Evolutionary conservation across 2,113 vertebrate genomes (phyloP).

Genomic region (Anhinga anhinga): DNA sequence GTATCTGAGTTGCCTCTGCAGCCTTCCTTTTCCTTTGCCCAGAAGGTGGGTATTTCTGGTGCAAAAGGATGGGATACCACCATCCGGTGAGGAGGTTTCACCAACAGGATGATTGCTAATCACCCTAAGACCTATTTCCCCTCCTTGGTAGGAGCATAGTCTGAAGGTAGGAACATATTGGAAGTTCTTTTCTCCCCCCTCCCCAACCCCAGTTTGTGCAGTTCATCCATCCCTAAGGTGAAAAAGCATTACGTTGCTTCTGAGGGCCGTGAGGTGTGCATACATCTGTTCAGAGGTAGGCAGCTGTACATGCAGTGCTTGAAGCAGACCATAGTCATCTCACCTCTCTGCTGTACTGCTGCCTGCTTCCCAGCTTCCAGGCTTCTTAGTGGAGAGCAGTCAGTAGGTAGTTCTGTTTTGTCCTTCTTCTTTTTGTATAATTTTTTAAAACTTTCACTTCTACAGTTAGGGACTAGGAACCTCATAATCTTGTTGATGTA

Average conservation of each 20-base stretch:
- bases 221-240: neutral
- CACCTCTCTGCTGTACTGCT: neutral
- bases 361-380: neutral
- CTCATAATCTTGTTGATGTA: neutral
- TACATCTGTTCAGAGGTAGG: neutral
- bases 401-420: neutral
- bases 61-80: neutral
- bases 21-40: neutral
- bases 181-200: neutral
- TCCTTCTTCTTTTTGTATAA: neutral
- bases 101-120: neutral
- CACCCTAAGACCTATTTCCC: neutral
- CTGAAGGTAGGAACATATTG: neutral
- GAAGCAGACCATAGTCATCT: neutral
- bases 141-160: neutral
- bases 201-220: neutral
- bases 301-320: neutral
- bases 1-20: neutral
- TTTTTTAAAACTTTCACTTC: neutral
- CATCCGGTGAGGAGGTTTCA: neutral
- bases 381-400: neutral
- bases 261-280: fast-evolving
- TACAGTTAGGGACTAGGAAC: neutral
- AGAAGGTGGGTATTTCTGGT: neutral
- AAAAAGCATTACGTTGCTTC: neutral